Conservation (phyloP, 1,140 invertebrate genomes). For the Nephila pilipes region DNA sequence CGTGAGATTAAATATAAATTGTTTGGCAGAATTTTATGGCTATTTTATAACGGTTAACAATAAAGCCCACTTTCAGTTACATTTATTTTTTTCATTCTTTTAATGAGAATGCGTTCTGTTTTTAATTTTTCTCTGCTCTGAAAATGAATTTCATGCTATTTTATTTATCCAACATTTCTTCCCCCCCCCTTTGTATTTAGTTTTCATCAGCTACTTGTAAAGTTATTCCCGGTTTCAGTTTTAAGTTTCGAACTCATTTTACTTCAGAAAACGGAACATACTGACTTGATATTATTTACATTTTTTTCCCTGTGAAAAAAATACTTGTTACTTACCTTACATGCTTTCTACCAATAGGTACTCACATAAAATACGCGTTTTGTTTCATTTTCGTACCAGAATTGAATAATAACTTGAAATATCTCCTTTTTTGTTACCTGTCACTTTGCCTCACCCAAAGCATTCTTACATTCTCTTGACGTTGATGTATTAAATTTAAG, state of each 20-base stretch:
- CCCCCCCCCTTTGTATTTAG: neutral
- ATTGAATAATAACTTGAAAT: neutral
- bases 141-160: too few species aligned
- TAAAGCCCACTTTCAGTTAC: too few species aligned
- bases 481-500: conserved; percentile 37
- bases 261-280: neutral
- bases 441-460: neutral
- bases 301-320: neutral
- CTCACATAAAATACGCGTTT: neutral
- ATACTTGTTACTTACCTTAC: neutral
- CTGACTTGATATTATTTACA: neutral
- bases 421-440: neutral
- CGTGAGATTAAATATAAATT: too few species aligned
- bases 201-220: neutral
- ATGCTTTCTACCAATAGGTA: neutral
- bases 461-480: conserved; percentile 1
- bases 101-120: too few species aligned
- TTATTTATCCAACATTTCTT: too few species aligned
- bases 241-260: neutral
- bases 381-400: neutral
- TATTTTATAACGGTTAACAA: too few species aligned
- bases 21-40: too few species aligned
- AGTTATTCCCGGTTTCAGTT: neutral
- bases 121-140: too few species aligned
- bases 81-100: too few species aligned